Evolutionary conservation across 2,888 invertebrate species (phyloP).

Genomic region (Auanema sp.): DNA sequence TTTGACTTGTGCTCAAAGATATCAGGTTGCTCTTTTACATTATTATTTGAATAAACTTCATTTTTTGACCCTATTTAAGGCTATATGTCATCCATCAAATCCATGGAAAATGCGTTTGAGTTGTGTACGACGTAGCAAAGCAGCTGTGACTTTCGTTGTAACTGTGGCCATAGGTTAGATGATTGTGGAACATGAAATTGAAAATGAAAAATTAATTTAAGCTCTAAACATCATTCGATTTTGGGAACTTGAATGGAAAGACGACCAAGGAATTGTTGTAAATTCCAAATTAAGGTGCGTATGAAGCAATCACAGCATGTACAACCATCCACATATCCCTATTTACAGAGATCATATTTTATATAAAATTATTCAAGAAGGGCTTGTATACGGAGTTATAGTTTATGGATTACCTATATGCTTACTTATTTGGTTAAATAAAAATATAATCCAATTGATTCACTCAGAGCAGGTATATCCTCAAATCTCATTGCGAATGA

Average conservation of each 20-base stretch:
- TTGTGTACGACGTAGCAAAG: conserved; percentile 28
- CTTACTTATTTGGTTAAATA: conserved; percentile 51
- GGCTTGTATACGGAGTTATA: conserved; percentile 47
- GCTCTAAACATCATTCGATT: conserved; percentile 28
- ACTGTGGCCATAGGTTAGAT: conserved; percentile 19
- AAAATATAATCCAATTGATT: conserved; percentile 37
- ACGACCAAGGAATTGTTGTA: conserved; percentile 10
- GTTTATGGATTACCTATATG: conserved; percentile 50
- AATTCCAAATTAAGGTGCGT: conserved; percentile 3
- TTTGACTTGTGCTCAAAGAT: conserved; percentile 54
- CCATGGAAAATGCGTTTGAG: conserved; percentile 44
- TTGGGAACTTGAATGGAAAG: conserved; percentile 27
- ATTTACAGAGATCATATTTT: conserved; percentile 17
- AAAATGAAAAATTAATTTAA: conserved; percentile 10
- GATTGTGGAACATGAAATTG: neutral
- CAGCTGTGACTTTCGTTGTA: conserved; percentile 24
- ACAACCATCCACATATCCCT: neutral
- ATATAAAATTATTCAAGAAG: conserved; percentile 42
- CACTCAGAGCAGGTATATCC: conserved; percentile 34
- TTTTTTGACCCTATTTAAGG: conserved; percentile 15
- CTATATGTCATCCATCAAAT: conserved; percentile 48
- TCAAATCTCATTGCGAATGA: neutral
- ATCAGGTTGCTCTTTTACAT: conserved; percentile 29
- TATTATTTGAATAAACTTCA: neutral
- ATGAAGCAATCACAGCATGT: neutral